These are phyloP conservation scores for Protobothrops flavoviridis DNA, from an alignment of 2,113 vertebrate species.

Conservation along the genomic window DNA sequence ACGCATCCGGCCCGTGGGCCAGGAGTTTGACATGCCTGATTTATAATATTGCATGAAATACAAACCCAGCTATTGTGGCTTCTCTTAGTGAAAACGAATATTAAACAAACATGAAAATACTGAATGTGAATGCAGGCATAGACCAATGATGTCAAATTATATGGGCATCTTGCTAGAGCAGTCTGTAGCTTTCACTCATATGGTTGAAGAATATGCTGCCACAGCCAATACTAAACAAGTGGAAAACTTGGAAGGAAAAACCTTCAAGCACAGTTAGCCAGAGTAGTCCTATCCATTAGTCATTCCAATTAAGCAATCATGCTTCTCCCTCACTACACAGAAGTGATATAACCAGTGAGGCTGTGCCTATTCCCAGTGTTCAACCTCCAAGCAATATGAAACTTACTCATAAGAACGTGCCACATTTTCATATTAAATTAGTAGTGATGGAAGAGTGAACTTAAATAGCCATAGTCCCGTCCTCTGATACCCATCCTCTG, in stretches of 20 bases:
- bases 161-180: neutral
- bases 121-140: neutral
- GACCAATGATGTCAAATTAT: neutral
- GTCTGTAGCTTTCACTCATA: neutral
- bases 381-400: conserved; percentile 3
- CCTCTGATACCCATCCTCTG: neutral
- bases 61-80: neutral
- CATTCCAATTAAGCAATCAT: conserved; percentile 5
- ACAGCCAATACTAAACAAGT: neutral
- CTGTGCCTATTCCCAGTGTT: conserved; percentile 4
- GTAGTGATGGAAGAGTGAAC: neutral
- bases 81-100: neutral
- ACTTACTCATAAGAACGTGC: neutral
- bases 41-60: neutral
- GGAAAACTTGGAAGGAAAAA: neutral
- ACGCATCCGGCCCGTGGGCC: too few species aligned
- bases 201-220: neutral
- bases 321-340: rapidly evolving
- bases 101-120: neutral
- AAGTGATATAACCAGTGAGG: rapidly evolving
- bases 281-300: neutral
- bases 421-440: neutral
- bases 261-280: neutral
- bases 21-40: neutral
- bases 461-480: neutral